Conservation (phyloP, 2,888 invertebrate genomes). For the Drosophila fulvimacula region DNA sequence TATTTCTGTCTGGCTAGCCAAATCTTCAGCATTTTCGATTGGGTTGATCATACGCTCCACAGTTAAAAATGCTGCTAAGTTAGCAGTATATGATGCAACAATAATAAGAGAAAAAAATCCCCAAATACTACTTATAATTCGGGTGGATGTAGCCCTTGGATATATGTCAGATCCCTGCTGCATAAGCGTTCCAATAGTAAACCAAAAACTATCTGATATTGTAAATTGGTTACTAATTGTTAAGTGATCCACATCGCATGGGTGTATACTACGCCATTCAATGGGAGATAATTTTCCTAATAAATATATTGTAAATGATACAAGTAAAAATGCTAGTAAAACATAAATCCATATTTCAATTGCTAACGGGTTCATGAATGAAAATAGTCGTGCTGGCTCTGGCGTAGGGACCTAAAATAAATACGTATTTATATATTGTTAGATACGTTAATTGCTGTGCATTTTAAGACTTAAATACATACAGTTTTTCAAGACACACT, state of each 20-base stretch:
- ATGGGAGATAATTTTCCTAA: conserved; percentile 92
- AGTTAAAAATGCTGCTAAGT: conserved; percentile 95
- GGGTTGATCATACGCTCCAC: conserved; percentile 95
- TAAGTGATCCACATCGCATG: conserved; percentile 86
- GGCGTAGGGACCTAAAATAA: conserved; percentile 88
- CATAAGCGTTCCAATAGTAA: conserved; percentile 94
- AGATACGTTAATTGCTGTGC: not conserved
- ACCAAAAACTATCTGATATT: conserved; percentile 93
- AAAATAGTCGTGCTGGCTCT: conserved; percentile 90
- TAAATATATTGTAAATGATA: conserved; percentile 91
- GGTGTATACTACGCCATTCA: conserved; percentile 92
- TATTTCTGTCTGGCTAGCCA: conserved; percentile 93
- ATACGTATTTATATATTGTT: not conserved
- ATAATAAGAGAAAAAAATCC: conserved; percentile 97
- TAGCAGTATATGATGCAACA: conserved; percentile 96
- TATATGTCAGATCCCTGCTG: conserved; percentile 93
- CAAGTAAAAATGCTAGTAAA: conserved; percentile 91
- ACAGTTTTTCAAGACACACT: no score
- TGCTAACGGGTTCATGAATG: conserved; percentile 94
- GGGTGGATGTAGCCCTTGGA: conserved; percentile 88
- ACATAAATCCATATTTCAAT: conserved; percentile 95
- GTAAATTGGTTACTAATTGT: conserved; percentile 91
- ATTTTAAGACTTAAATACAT: no score
- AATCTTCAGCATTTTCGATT: conserved; percentile 93
- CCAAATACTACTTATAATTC: conserved; percentile 95